A percentile compares a stretch with the other conserved stretches of the same genome.
phyloP scores from a whole-genome alignment of 2,113 vertebrate species.

The Cacatua alba region DNA sequence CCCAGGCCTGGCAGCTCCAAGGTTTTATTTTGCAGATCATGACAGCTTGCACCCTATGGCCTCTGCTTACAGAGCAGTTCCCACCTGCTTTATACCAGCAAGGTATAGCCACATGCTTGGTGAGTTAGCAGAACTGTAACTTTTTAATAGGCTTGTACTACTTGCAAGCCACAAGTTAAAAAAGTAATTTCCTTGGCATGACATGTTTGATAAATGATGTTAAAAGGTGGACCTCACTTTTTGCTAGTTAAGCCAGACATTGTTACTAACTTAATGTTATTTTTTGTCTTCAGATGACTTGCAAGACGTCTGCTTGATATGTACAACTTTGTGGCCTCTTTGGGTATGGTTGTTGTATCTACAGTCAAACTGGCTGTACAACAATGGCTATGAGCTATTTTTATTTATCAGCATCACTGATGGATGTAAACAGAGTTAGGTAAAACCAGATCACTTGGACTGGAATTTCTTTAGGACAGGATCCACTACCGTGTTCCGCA shows the following conservation, averaged over 20 bases:
- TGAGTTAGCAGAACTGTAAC: constrained; percentile 34
- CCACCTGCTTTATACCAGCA: background rate
- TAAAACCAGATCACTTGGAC: background rate
- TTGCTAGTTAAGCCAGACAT: background rate
- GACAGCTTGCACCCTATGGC: background rate
- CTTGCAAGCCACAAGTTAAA: constrained; percentile 14
- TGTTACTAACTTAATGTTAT: background rate
- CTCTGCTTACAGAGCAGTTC: constrained; percentile 40
- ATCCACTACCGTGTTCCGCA: background rate
- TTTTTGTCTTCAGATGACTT: background rate
- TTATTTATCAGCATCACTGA: background rate
- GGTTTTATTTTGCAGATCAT: background rate
- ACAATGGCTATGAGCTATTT: background rate
- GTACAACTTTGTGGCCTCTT: background rate
- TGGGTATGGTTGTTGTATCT: background rate
- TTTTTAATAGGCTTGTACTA: constrained; percentile 23
- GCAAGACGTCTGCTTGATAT: background rate
- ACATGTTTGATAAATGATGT: background rate
- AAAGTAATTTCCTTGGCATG: constrained; percentile 28
- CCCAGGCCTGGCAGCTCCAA: background rate
- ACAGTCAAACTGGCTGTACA: background rate
- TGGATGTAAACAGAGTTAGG: background rate
- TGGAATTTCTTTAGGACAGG: background rate
- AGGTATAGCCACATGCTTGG: constrained; percentile 10
- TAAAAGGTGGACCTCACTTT: background rate